A percentile compares a stretch with the other conserved stretches of the same genome.
Conservation (phyloP, 2,888 invertebrate genomes). For the Ennomos fuscantarius region DNA sequence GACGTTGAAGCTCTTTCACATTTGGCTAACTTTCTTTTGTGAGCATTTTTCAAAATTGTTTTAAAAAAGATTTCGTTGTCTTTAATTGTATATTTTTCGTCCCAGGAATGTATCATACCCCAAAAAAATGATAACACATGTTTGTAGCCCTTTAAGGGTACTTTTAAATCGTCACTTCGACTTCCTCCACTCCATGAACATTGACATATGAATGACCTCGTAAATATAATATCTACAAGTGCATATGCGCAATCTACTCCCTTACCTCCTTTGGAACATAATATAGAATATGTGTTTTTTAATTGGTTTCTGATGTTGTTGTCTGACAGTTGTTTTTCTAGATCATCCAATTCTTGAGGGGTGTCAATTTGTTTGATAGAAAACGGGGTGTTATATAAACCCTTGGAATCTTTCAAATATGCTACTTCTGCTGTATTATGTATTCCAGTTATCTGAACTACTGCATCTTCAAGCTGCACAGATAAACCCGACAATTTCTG, state of each 20-base stretch:
- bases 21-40: no score
- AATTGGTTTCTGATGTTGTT: constrained; percentile 16
- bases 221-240: constrained; percentile 18
- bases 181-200: constrained; percentile 24
- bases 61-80: neutral
- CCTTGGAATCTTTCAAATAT: constrained; percentile 20
- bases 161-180: constrained; percentile 16
- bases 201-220: constrained; percentile 12
- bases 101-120: no score
- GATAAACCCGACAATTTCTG: constrained; percentile 21
- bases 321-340: constrained; percentile 27
- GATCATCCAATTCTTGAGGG: constrained; percentile 23
- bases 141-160: constrained; percentile 6
- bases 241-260: constrained; percentile 21
- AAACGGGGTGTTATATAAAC: neutral
- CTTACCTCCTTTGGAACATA: constrained; percentile 22
- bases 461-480: constrained; percentile 27
- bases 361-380: constrained; percentile 24
- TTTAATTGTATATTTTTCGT: constrained; percentile 1
- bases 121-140: constrained; percentile 1
- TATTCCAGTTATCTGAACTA: constrained; percentile 23
- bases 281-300: constrained; percentile 22
- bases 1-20: no score
- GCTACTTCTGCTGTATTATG: constrained; percentile 15
- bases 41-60: no score